A percentile compares a stretch with the other conserved stretches of the same genome.
Conservation (phyloP, 2,797 vertebrate genomes). For the Monodelphis domestica region DNA sequence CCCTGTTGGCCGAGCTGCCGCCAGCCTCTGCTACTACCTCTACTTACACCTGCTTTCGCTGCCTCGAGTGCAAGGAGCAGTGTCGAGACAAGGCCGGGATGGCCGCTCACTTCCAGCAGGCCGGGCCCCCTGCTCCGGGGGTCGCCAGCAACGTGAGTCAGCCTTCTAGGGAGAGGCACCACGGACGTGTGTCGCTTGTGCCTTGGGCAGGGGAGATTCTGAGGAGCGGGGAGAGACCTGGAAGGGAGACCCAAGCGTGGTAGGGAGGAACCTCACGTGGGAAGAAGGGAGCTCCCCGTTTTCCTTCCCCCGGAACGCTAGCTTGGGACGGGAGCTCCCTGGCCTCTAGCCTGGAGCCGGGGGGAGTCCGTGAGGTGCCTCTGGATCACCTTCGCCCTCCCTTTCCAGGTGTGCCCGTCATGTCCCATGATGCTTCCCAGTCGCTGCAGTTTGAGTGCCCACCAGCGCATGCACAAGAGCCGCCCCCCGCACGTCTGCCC, state of each 20-base stretch:
- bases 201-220: background rate
- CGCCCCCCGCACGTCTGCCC: conserved; percentile 93
- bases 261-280: background rate
- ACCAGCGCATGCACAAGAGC: conserved; percentile 93
- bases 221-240: background rate
- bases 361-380: background rate
- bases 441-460: conserved; percentile 92
- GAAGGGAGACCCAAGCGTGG: background rate
- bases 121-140: background rate
- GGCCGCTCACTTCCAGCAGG: conserved; percentile 93
- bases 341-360: fast-evolving
- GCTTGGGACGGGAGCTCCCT: background rate
- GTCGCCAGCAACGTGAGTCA: conserved; percentile 71
- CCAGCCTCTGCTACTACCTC: conserved; percentile 42
- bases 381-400: background rate
- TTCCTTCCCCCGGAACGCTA: background rate
- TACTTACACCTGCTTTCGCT: conserved; percentile 86
- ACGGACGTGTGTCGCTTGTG: background rate
- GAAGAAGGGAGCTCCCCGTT: too few relatives aligned
- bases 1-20: conserved; percentile 82
- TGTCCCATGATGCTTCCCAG: conserved; percentile 97
- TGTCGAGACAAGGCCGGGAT: conserved; percentile 92
- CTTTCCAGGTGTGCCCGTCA: conserved; percentile 88
- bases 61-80: conserved; percentile 93
- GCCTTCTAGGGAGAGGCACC: background rate